These are phyloP conservation scores for Halisarca cf. caerulea DNA, from an alignment of 37 sponge, comb jelly and placozoan genomes.

Conservation along the genomic window DNA sequence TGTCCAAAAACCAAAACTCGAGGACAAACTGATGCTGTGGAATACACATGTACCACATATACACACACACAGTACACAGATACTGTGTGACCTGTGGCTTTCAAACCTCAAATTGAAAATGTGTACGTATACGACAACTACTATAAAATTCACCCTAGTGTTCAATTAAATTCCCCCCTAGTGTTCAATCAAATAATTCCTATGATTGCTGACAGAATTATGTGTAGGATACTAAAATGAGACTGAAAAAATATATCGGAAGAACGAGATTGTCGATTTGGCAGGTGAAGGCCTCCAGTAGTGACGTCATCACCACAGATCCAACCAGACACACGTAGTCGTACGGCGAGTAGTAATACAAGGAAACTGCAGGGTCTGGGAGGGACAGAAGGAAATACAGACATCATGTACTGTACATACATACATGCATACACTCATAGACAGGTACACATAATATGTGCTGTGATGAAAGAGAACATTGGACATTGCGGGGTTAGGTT, in stretches of 20 bases:
- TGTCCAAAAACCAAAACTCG: no score
- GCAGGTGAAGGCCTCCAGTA: slow-evolving; percentile 77
- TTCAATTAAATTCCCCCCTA: not conserved
- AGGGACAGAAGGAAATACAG: not conserved
- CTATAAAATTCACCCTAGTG: no score
- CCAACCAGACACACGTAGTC: slow-evolving; percentile 20
- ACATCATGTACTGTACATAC: no score
- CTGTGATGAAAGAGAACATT: no score
- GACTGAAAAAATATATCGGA: slow-evolving; percentile 43
- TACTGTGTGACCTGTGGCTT: not conserved
- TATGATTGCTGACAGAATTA: not conserved
- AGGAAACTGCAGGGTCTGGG: slow-evolving; percentile 8
- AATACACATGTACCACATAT: no score
- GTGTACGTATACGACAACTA: no score
- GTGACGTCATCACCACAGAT: slow-evolving; percentile 39
- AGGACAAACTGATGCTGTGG: no score
- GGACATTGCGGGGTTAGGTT: no score
- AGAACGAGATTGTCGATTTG: slow-evolving; percentile 88
- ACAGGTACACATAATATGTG: slow-evolving; percentile 1
- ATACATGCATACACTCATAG: no score
- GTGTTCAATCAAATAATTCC: not conserved
- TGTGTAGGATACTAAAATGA: slow-evolving; percentile 35
- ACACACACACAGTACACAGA: not conserved
- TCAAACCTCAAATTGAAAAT: no score
- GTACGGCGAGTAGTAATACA: slow-evolving; percentile 20